Conservation (phyloP, 2,113 vertebrate species). For the Rhabdornis inornatus region DNA sequence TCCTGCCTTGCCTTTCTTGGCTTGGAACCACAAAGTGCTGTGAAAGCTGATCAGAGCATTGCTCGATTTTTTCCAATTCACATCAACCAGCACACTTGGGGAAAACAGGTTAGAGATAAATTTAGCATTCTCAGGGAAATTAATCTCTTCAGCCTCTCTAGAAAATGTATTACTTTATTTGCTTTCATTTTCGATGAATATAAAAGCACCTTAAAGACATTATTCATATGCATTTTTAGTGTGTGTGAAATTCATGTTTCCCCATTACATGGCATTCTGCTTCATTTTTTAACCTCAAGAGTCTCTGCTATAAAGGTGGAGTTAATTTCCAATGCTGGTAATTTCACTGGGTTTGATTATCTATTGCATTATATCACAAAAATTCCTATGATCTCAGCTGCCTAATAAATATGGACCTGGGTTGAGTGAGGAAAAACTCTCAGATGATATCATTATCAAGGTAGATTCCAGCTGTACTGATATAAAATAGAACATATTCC, state of each 20-base stretch:
- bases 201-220: constrained; percentile 57
- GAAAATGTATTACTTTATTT: constrained; percentile 56
- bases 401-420: constrained; percentile 9
- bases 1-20: background rate
- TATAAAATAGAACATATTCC: background rate
- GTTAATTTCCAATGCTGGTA: background rate
- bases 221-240: constrained; percentile 48
- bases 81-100: background rate
- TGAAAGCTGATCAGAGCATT: background rate
- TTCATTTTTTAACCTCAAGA: constrained; percentile 20
- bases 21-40: background rate
- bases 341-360: constrained; percentile 20
- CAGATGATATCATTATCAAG: background rate
- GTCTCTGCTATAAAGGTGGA: constrained; percentile 13
- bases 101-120: constrained; percentile 53
- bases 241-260: constrained; percentile 50
- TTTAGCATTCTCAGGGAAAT: constrained; percentile 50
- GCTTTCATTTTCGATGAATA: constrained; percentile 59
- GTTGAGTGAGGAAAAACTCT: background rate
- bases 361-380: constrained; percentile 10
- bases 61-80: background rate
- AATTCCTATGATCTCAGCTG: constrained; percentile 20
- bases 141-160: background rate
- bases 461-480: background rate
- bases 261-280: background rate